Conservation (phyloP, 64 coral and sea anemone species). For the Montipora sp. region DNA sequence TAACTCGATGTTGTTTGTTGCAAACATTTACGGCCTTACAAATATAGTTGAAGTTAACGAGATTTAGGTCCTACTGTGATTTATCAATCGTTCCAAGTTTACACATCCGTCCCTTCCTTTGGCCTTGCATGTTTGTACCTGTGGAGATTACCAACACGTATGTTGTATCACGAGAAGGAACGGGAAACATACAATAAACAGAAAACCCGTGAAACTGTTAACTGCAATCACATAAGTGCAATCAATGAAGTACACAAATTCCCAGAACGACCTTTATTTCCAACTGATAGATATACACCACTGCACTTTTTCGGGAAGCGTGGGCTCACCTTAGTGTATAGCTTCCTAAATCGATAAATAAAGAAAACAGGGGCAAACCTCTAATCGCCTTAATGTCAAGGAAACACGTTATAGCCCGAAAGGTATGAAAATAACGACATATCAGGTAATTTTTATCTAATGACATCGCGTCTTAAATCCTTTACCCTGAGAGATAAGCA, state of each 20-base stretch:
- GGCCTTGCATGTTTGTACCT: not conserved
- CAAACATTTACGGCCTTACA: conserved; percentile 34
- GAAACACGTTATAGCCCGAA: conserved; percentile 77
- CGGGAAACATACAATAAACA: not conserved
- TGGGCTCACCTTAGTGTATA: conserved; percentile 23
- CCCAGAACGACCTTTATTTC: not conserved
- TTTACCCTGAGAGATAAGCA: conserved; percentile 66
- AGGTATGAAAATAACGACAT: conserved; percentile 81
- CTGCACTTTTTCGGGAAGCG: not conserved
- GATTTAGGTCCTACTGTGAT: not conserved
- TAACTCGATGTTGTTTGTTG: conserved; percentile 60
- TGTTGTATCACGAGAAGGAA: not conserved
- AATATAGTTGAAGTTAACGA: conserved; percentile 36
- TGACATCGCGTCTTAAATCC: conserved; percentile 84
- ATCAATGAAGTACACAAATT: not conserved
- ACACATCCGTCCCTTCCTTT: not conserved
- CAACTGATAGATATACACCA: not conserved
- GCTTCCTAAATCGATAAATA: conserved; percentile 72
- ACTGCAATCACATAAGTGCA: conserved; percentile 1
- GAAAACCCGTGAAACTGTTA: not conserved
- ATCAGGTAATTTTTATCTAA: conserved; percentile 89
- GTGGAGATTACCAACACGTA: not conserved
- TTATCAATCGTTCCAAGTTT: not conserved
- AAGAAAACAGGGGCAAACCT: conserved; percentile 57
- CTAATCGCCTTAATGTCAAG: conserved; percentile 70